Conservation (phyloP, 1,140 invertebrate genomes). For the Dufourea novaeangliae region DNA sequence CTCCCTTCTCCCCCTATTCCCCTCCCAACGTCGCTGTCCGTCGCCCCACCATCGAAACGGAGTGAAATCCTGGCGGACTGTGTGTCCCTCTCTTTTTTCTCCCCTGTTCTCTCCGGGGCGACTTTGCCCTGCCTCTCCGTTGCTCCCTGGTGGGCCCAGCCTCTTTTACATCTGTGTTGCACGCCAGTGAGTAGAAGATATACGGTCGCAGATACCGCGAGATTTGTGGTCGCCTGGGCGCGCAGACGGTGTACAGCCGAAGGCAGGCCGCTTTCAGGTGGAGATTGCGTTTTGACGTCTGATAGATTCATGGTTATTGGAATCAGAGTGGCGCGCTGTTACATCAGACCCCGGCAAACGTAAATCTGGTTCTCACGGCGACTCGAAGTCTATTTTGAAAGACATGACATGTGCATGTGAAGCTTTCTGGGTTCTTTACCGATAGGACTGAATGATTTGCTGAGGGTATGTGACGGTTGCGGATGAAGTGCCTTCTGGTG, state of each 20-base stretch:
- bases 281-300: conserved; percentile 81
- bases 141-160: conserved; percentile 8
- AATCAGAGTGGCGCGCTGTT: conserved; percentile 79
- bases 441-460: too few species aligned
- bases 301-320: conserved; percentile 83
- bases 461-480: too few species aligned
- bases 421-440: too few species aligned
- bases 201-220: conserved; percentile 71
- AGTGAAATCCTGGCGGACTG: conserved; percentile 64
- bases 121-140: conserved; percentile 22
- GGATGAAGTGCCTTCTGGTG: too few species aligned
- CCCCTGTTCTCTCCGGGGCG: conserved; percentile 5
- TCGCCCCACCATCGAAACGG: too few species aligned
- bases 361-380: conserved; percentile 56
- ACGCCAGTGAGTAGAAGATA: conserved; percentile 67
- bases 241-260: conserved; percentile 28
- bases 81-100: conserved; percentile 28
- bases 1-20: conserved; percentile 54
- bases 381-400: conserved; percentile 32
- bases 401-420: too few species aligned
- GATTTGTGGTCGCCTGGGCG: conserved; percentile 74
- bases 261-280: conserved; percentile 72
- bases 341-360: conserved; percentile 58
- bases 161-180: conserved; percentile 66
- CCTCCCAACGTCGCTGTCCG: conserved; percentile 56